phyloP scores from a whole-genome alignment of 2,113 vertebrate species.

The Excalfactoria chinensis region DNA sequence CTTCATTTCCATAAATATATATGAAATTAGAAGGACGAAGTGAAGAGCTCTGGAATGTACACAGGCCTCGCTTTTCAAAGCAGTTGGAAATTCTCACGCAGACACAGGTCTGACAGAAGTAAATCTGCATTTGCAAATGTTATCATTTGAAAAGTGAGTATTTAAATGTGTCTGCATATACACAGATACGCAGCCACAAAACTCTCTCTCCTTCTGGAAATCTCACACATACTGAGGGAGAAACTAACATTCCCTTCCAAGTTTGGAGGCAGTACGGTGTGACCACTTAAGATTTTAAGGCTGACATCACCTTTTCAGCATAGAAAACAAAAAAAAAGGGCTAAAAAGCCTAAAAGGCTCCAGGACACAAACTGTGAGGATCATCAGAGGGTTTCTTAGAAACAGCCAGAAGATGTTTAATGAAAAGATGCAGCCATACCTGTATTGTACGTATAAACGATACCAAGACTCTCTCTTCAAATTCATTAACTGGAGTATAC shows the following conservation, averaged over 20 bases:
- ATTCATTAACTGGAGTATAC: slow-evolving; percentile 98
- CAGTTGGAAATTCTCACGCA: background rate
- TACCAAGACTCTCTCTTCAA: slow-evolving; percentile 96
- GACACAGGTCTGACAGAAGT: background rate
- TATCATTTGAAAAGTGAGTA: background rate
- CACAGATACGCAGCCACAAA: background rate
- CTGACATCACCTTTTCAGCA: background rate
- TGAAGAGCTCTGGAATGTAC: background rate
- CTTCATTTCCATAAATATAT: background rate
- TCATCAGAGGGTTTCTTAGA: background rate
- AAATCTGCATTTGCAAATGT: background rate
- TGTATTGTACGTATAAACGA: slow-evolving; percentile 98
- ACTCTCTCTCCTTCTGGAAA: background rate
- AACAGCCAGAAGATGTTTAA: background rate
- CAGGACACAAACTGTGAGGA: background rate
- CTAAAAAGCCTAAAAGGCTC: background rate
- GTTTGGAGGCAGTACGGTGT: background rate
- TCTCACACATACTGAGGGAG: background rate
- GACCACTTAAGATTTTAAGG: background rate
- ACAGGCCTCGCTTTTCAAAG: background rate
- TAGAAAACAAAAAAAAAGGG: background rate
- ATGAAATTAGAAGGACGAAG: background rate
- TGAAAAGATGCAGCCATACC: slow-evolving; percentile 74
- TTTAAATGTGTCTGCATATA: background rate
- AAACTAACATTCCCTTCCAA: background rate